phyloP scores from a whole-genome alignment of 2,797 vertebrate species.

The Distichodus sexfasciatus region DNA sequence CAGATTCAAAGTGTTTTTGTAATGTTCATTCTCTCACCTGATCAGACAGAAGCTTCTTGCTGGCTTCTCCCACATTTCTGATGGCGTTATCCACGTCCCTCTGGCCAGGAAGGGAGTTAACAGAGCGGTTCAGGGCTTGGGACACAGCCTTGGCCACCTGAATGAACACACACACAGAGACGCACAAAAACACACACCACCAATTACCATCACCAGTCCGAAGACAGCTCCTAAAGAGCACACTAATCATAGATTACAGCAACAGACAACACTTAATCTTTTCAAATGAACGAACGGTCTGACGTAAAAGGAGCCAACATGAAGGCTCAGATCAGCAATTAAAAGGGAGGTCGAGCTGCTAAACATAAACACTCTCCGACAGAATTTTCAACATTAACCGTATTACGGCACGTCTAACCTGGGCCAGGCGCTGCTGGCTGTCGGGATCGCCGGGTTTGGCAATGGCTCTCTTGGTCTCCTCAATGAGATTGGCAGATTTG shows the following conservation, averaged over 20 bases:
- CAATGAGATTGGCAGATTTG: conserved; percentile 91
- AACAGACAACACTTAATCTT: conserved; percentile 36
- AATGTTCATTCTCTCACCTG: conserved; percentile 79
- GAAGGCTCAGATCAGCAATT: conserved; percentile 33
- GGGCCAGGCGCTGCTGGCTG: conserved; percentile 91
- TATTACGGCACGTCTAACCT: conserved; percentile 70
- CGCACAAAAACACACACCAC: conserved; percentile 43
- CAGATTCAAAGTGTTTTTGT: no score
- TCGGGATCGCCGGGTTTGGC: conserved; percentile 89
- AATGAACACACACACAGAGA: conserved; percentile 49
- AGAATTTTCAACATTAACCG: no score
- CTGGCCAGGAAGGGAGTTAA: conserved; percentile 95
- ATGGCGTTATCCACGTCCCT: conserved; percentile 95
- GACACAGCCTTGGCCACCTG: conserved; percentile 97
- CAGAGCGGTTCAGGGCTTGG: conserved; percentile 88
- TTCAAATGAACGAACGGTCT: conserved; percentile 23
- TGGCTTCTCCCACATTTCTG: conserved; percentile 89
- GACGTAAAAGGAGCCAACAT: conserved; percentile 1
- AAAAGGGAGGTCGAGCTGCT: conserved; percentile 35
- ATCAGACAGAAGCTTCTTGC: conserved; percentile 86
- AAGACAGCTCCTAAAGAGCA: conserved; percentile 10
- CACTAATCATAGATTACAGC: conserved; percentile 34
- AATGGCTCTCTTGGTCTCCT: conserved; percentile 91
- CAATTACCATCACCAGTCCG: conserved; percentile 40
- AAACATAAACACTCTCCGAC: no score